These are phyloP conservation scores for Rhodinocichla rosea DNA, from an alignment of 2,113 vertebrate genomes.

Conservation along the genomic window DNA sequence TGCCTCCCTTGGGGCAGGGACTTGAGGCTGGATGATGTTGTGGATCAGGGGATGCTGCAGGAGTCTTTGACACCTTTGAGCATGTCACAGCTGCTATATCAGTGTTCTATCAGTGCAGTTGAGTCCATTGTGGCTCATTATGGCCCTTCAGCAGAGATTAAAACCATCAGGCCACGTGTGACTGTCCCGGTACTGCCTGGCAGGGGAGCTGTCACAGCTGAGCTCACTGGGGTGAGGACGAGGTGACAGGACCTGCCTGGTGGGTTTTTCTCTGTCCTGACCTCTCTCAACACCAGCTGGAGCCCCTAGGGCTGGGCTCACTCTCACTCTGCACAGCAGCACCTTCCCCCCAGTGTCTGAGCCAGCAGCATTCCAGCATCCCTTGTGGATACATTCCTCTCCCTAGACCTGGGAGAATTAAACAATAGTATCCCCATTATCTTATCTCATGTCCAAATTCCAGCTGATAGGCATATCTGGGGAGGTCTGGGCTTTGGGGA, in stretches of 20 bases:
- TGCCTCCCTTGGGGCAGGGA: accelerated
- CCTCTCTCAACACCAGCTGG: background rate
- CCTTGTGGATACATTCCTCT: background rate
- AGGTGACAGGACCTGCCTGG: background rate
- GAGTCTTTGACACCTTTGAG: background rate
- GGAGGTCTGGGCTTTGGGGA: background rate
- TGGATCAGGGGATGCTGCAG: background rate
- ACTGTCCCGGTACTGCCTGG: accelerated
- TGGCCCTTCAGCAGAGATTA: background rate
- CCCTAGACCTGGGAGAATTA: too few species aligned
- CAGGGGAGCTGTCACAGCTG: background rate
- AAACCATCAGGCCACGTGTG: background rate
- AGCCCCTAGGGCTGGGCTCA: background rate
- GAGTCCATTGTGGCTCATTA: background rate
- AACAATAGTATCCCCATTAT: background rate
- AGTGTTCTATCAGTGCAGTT: too few species aligned
- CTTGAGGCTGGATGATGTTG: background rate
- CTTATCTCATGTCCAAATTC: background rate
- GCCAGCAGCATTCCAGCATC: background rate
- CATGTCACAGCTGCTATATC: background rate
- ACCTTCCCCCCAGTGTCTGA: background rate
- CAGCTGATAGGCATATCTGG: background rate
- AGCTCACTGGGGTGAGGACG: accelerated
- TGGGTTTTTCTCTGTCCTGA: background rate
- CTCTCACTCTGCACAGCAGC: background rate